These are phyloP conservation scores for Borostomias antarcticus DNA, from an alignment of 2,797 vertebrate species.

Conservation along the genomic window DNA sequence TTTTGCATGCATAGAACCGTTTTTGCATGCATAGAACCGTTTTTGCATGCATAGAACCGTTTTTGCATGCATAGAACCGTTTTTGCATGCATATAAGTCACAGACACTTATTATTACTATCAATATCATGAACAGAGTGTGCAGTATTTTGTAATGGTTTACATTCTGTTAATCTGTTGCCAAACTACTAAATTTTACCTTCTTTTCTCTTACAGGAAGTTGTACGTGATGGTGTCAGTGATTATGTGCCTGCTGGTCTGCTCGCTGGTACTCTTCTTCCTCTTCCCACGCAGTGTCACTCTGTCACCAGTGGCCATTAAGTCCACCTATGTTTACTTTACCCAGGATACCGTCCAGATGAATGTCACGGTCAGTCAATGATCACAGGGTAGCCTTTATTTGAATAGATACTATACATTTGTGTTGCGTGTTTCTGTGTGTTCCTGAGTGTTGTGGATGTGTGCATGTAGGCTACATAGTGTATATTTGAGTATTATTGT, in stretches of 20 bases:
- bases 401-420: neutral
- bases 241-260: constrained; percentile 69
- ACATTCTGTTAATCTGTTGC: neutral
- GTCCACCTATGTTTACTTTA: constrained; percentile 62
- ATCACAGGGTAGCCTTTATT: neutral
- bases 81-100: too few species aligned
- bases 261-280: constrained; percentile 72
- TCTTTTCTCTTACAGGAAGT: constrained; percentile 69
- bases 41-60: neutral
- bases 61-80: neutral
- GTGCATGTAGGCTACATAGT: too few species aligned
- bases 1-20: neutral
- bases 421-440: too few species aligned
- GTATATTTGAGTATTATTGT: too few species aligned
- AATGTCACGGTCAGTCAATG: constrained; percentile 69
- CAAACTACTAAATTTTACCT: neutral
- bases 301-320: constrained; percentile 68
- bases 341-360: constrained; percentile 41
- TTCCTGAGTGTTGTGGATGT: too few species aligned
- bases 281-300: constrained; percentile 71
- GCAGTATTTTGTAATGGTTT: too few species aligned
- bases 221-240: constrained; percentile 73
- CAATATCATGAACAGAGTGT: too few species aligned
- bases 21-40: neutral
- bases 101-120: too few species aligned